Evolutionary conservation across 2,888 invertebrate species (phyloP).

Genomic region (Thecocarcelia acutangulata): DNA sequence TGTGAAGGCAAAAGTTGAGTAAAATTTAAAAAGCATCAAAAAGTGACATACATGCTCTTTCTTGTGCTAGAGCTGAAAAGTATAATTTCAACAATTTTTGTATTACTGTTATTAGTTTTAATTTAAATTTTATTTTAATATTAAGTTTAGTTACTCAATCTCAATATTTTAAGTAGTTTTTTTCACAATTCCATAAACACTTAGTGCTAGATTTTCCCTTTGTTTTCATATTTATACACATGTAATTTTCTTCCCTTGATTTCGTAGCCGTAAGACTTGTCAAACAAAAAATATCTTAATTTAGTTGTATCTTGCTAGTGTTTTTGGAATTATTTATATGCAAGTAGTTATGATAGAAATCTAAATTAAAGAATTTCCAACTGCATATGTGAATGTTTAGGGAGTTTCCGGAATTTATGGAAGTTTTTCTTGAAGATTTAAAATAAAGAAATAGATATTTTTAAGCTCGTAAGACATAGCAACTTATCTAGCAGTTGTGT

Average conservation of each 20-base stretch:
- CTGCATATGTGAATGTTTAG: too few relatives aligned
- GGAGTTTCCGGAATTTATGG: too few relatives aligned
- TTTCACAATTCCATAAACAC: slow-evolving; percentile 55
- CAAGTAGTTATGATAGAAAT: too few relatives aligned
- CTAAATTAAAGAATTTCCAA: too few relatives aligned
- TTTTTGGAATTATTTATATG: too few relatives aligned
- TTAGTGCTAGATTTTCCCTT: slow-evolving; percentile 31
- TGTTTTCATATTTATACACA: not conserved
- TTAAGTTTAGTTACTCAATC: slow-evolving; percentile 49
- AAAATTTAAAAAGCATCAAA: slow-evolving; percentile 11
- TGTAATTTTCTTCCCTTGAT: slow-evolving; percentile 8
- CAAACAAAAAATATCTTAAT: too few relatives aligned
- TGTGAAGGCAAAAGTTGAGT: slow-evolving; percentile 14
- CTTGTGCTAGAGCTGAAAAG: slow-evolving; percentile 29
- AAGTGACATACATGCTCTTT: slow-evolving; percentile 46
- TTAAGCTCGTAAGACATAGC: too few relatives aligned
- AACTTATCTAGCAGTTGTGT: too few relatives aligned
- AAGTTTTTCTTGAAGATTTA: too few relatives aligned
- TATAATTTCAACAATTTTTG: slow-evolving; percentile 40
- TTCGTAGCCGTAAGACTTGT: slow-evolving; percentile 25
- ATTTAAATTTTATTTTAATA: slow-evolving; percentile 31
- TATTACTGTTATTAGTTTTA: slow-evolving; percentile 55
- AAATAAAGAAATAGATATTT: too few relatives aligned
- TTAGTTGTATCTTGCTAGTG: too few relatives aligned
- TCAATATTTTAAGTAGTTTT: slow-evolving; percentile 33